Base-by-base conservation (phyloP, 2,113 vertebrate species). In the Saccopteryx bilineata region DNA sequence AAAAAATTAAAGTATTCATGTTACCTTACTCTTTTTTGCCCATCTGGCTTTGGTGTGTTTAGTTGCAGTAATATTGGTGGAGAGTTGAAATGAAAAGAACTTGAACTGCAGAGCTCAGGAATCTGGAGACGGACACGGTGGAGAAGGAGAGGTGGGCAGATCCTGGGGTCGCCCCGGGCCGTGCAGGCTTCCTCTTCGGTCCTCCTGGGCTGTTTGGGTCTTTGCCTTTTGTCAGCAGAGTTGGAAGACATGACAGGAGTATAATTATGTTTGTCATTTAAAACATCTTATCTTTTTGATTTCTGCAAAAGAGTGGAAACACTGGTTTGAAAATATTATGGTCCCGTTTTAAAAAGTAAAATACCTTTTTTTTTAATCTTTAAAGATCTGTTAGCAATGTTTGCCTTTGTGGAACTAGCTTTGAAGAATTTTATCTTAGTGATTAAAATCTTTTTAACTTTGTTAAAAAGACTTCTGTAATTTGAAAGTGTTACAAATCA, bases 101-200 rank as follows among this genome's bases (percentile, higher is more conserved):
- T 60, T 82, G 39, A 39, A 39, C 17, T 0, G 74, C 66, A 60
- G 54, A 94, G 23, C 28, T 9, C 23, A 28, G 46, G 15, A 66
- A 79, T 4, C 24, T 86, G 9, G 48, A 33, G 8, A 75, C 50
- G 46, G 79, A 69, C 85, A 54, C 74, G 24, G 48, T 5, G 1
- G 1, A 17, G 18, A 1, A 13, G 4, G 5, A 60, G 12, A 88
- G 14, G 65, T 0, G 1, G 0, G 17, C 1, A 5, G 9, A 61
- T 88, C 31, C 24, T 58, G 33, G 17, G 23, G 18, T 56, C 52
- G 5, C 46, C 71, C 26, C 71, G 5, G 65, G n/a, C 39, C 58
- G 0, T 9, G 2, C 9, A 39, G 60, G 7, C 71, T 80, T 93
- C 28, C 18, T 61, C 39, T 39, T 52, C 24, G 76, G 19, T 87